A percentile compares a stretch with the other conserved stretches of the same genome.
These are phyloP conservation scores for Argyrosomus japonicus DNA, from an alignment of 2,113 vertebrate genomes.

Conservation along the genomic window DNA sequence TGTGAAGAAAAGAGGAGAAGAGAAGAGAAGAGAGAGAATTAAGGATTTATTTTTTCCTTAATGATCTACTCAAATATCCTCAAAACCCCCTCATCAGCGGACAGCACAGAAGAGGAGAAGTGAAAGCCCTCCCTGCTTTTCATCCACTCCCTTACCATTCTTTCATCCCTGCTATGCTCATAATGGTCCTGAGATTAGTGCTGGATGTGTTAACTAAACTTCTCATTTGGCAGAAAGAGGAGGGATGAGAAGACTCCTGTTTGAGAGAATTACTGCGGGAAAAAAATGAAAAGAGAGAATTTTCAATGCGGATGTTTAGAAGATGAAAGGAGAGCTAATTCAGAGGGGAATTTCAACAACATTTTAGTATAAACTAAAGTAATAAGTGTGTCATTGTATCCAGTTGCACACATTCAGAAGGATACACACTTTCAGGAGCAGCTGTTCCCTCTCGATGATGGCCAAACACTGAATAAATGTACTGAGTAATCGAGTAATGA, in stretches of 20 bases:
- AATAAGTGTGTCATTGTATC: constrained; percentile 38
- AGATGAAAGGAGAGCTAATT: constrained; percentile 63
- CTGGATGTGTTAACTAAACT: constrained; percentile 73
- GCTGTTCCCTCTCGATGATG: constrained; percentile 18
- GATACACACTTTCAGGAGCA: constrained; percentile 23
- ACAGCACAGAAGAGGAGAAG: constrained; percentile 48
- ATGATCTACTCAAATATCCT: constrained; percentile 69
- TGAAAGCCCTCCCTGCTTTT: constrained; percentile 54
- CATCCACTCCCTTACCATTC: constrained; percentile 54
- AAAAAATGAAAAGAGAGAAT: constrained; percentile 64
- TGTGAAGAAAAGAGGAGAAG: constrained; percentile 10
- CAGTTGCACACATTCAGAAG: constrained; percentile 39
- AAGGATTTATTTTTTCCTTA: constrained; percentile 58
- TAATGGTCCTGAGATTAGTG: constrained; percentile 70
- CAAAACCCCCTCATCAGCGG: constrained; percentile 46
- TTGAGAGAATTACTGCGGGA: constrained; percentile 60
- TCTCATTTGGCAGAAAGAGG: constrained; percentile 57
- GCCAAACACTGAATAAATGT: constrained; percentile 7
- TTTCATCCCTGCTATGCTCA: constrained; percentile 69
- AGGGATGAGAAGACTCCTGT: constrained; percentile 45
- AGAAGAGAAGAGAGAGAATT: constrained; percentile 36
- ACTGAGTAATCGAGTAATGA: neutral
- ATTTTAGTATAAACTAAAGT: constrained; percentile 47
- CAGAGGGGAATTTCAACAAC: constrained; percentile 53
- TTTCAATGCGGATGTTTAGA: constrained; percentile 62